Evolutionary conservation across 2,113 vertebrate genomes (phyloP), one percentile per base, ranked within the genome.

Genomic region (Colistium nudipinnis): DNA sequence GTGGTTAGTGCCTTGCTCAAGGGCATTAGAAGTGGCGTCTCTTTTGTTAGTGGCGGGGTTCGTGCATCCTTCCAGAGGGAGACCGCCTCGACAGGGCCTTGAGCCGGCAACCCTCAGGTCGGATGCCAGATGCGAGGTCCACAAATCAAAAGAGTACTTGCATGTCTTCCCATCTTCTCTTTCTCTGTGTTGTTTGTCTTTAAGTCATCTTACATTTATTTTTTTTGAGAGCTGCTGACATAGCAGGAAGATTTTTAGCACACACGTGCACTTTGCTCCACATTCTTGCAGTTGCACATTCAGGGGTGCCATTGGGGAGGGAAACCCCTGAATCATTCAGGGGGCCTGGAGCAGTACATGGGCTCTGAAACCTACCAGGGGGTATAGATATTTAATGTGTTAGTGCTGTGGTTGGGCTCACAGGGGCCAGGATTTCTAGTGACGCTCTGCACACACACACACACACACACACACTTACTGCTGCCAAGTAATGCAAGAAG

Each of bases 381-480:
- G 47, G 56, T 38, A 56, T 81, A 6, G 73, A 84, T 81, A 61
- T 83, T 85, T 84, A 55, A 87, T 87, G 79, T 57, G 33, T 10
- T 41, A 6, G 31, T 48, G 59, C 35, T 62, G 48, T n/a, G 28
- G 36, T 39, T 38, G 53, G 45, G 27, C 60, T 62, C 49, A 17
- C 24, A 30, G 45, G 51, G 47, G 39, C 27, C 44, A 8, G 12
- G n/a, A 6, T 55, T 39, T 55, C 56, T 28, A 20, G 19, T 30
- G 7, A 45, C 25, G n/a, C 19, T 56, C 53, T 53, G 41, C 43
- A 35, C 43, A 39, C 52, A 13, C 25, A 2, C 16, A 43, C 44
- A 57, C n/a, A n/a, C n/a, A n/a, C n/a, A n/a, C n/a, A 43, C n/a
- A 19, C 41, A 9, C 41, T 56, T 24, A 2, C 27, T 39, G 36